Conservation (phyloP, 1,140 invertebrate genomes). For the Melanaphis sacchari region DNA sequence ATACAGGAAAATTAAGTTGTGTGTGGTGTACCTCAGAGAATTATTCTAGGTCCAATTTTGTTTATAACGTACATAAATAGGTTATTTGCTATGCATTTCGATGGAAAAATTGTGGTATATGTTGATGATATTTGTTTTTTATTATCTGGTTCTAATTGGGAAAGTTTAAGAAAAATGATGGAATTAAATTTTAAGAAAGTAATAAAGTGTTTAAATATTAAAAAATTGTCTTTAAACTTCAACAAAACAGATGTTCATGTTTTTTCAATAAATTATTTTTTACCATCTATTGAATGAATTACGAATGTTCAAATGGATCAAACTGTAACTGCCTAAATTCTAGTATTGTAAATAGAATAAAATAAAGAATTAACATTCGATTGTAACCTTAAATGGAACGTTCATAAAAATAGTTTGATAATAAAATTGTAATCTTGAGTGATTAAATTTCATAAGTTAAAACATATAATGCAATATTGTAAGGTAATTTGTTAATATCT, state of each 20-base stretch:
- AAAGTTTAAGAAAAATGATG: too few relatives aligned
- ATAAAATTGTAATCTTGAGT: neutral
- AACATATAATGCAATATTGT: neutral
- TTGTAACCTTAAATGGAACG: neutral
- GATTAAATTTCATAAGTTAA: neutral
- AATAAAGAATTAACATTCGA: neutral
- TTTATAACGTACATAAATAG: too few relatives aligned
- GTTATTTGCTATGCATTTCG: too few relatives aligned
- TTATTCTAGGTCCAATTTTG: too few relatives aligned
- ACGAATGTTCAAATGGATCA: neutral
- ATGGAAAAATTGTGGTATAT: too few relatives aligned
- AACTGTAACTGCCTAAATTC: neutral
- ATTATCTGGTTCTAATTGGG: too few relatives aligned
- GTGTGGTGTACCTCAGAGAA: too few relatives aligned
- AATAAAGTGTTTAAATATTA: too few relatives aligned
- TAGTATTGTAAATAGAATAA: neutral
- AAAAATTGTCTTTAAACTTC: neutral
- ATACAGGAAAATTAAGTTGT: too few relatives aligned
- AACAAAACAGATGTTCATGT: neutral
- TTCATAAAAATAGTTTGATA: conserved; percentile 10
- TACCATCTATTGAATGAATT: neutral
- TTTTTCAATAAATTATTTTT: neutral
- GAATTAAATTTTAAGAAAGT: too few relatives aligned
- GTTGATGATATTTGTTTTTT: too few relatives aligned
- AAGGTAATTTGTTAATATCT: too few relatives aligned